Evolutionary conservation across 2,113 vertebrate species (phyloP), one percentile per base, ranked within the genome.

Genomic region (Aldabrachelys gigantea): DNA sequence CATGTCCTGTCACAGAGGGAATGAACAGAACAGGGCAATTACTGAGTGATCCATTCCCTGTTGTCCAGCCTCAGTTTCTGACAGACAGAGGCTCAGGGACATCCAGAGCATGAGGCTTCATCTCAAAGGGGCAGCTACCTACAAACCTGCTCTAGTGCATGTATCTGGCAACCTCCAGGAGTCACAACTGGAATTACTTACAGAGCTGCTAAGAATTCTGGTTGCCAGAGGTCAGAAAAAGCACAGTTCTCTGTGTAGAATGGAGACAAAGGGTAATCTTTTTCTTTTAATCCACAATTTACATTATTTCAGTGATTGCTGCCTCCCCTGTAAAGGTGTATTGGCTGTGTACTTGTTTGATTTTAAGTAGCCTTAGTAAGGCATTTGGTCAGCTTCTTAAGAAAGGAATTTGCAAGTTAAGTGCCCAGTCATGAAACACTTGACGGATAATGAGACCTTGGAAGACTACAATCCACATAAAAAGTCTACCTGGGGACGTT

Each of bases 241-340:
- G 12, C 25, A 0, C 56, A 65, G 59, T 17, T 47, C 12, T 0
- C 59, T 0, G 0, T 17, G 17, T 54, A 38, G 16, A 0, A 0
- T 81, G 75, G 75, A 27, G 41, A 47, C 41, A 82, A 52, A 50
- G 29, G 14, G 41, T 8, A 8, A 5, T 24, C 10, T 25, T 83
- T 21, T 24, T 41, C 52, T 22, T 10, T 8, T 50, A 75, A 80
- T 47, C 47, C 31, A 12, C 24, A 6, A 8, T 57, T 83, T 21
- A 10, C 2, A 8, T 27, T 31, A 84, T 22, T 54, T 31, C 52
- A 57, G 78, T 2, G 47, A 69, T 50, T 50, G 21, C 24, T 52
- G 41, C 25, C 84, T 1, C 4, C 8, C 10, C 2, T 9, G 11
- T 24, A 44, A 35, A 47, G 49, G n/a, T 9, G 14, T 50, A 50